Evolutionary conservation across 2,113 vertebrate genomes (phyloP).

Genomic region (Nanger granti): DNA sequence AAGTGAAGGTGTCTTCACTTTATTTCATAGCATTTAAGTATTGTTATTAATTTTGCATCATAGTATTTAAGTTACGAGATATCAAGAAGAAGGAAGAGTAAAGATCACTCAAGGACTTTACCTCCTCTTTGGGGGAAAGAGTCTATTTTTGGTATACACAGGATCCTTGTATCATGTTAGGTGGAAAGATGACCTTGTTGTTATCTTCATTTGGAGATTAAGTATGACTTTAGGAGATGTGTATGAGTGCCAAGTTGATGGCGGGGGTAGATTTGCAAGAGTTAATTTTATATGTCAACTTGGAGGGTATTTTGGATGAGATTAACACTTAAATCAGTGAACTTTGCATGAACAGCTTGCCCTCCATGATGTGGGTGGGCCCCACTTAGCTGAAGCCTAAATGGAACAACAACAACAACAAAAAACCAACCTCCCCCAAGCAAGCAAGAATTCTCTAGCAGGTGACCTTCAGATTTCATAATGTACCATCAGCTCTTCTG

Average conservation of each 20-base stretch:
- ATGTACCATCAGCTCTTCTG: neutral
- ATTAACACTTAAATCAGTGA: conserved; percentile 21
- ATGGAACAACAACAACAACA: neutral
- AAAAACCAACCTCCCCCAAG: neutral
- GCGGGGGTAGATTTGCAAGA: neutral
- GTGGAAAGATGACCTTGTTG: neutral
- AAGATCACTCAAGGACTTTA: neutral
- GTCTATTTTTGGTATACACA: neutral
- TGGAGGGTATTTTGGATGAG: neutral
- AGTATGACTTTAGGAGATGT: neutral
- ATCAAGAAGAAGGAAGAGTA: neutral
- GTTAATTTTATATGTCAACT: neutral
- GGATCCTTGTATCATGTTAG: neutral
- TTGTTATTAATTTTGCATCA: neutral
- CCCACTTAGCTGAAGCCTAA: neutral
- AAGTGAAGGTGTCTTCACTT: neutral
- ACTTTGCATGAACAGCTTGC: neutral
- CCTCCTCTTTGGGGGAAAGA: neutral
- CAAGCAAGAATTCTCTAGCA: neutral
- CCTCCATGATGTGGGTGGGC: neutral
- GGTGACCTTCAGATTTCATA: neutral
- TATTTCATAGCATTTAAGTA: neutral
- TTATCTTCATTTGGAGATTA: neutral
- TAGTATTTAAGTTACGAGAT: neutral
- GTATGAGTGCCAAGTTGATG: neutral